A percentile compares a stretch with the other conserved stretches of the same genome.
Conservation (phyloP, 2,797 vertebrate genomes). For the Euthynnus affinis region DNA sequence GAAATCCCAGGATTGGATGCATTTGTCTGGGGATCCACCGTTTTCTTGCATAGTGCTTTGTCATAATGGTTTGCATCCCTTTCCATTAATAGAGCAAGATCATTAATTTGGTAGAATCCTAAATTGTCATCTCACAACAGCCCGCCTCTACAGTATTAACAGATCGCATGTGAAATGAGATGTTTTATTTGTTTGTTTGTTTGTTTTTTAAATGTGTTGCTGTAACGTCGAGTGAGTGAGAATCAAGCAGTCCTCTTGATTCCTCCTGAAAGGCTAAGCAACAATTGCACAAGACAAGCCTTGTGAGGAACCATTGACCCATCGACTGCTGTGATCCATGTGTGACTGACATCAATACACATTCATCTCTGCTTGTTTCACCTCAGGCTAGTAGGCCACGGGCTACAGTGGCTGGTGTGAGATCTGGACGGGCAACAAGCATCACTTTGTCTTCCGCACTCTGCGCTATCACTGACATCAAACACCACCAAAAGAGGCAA, state of each 20-base stretch:
- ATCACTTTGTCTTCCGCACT: conserved; percentile 70
- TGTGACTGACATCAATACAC: conserved; percentile 80
- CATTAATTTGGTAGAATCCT: conserved; percentile 60
- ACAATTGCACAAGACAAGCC: conserved; percentile 62
- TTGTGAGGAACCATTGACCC: conserved; percentile 76
- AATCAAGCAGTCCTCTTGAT: conserved; percentile 35
- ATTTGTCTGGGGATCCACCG: conserved; percentile 33
- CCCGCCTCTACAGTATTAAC: conserved; percentile 55
- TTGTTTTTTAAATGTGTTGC: conserved; percentile 18
- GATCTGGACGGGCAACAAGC: conserved; percentile 71
- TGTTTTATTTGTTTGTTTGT: not conserved
- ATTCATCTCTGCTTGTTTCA: conserved; percentile 76
- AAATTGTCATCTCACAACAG: conserved; percentile 64
- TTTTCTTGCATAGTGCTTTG: conserved; percentile 16
- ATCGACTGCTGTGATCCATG: conserved; percentile 78
- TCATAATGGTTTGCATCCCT: conserved; percentile 31
- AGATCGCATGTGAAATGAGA: conserved; percentile 54
- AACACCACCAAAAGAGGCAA: conserved; percentile 69
- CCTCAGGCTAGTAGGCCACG: conserved; percentile 64
- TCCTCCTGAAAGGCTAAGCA: conserved; percentile 51
- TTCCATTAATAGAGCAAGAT: conserved; percentile 48
- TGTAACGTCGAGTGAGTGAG: conserved; percentile 1
- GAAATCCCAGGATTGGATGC: conserved; percentile 18
- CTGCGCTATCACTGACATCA: conserved; percentile 73
- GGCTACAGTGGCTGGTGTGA: conserved; percentile 59